These are phyloP conservation scores for Choristoneura fumiferana DNA, from an alignment of 1,140 invertebrate species.

Conservation along the genomic window DNA sequence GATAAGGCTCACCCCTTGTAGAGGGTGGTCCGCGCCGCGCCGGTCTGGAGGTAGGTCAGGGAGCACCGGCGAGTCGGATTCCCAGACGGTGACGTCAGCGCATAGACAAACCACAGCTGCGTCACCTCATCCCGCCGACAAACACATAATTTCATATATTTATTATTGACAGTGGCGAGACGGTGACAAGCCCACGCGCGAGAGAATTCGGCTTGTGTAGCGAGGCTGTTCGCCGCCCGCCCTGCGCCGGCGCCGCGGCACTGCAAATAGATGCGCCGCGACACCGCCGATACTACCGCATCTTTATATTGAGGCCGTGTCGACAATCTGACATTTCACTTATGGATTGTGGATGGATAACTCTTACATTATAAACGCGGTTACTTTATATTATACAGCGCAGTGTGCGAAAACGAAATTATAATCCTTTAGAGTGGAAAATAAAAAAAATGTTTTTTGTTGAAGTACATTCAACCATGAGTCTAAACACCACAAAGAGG, in stretches of 20 bases:
- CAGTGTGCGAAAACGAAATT: too few species aligned
- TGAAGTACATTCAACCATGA: too few species aligned
- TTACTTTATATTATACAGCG: too few species aligned
- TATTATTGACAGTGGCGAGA: slow-evolving; percentile 73
- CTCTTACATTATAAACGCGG: too few species aligned
- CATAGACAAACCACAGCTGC: slow-evolving; percentile 72
- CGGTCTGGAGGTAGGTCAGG: slow-evolving; percentile 72
- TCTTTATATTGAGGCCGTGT: neutral
- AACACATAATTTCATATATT: slow-evolving; percentile 72
- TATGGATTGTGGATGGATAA: too few species aligned
- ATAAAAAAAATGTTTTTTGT: too few species aligned
- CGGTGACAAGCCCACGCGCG: slow-evolving; percentile 69
- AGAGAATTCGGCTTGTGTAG: neutral
- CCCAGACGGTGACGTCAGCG: slow-evolving; percentile 73
- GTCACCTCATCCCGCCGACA: slow-evolving; percentile 64
- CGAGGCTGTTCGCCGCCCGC: slow-evolving; percentile 31
- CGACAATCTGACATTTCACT: neutral
- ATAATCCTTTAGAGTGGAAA: too few species aligned
- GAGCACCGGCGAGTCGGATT: slow-evolving; percentile 62
- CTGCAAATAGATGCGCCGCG: slow-evolving; percentile 51
- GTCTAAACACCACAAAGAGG: too few species aligned
- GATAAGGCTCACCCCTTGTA: too few species aligned
- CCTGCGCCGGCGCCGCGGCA: slow-evolving; percentile 30
- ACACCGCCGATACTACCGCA: slow-evolving; percentile 10
- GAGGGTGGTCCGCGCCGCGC: slow-evolving; percentile 35